A percentile compares a stretch with the other conserved stretches of the same genome.
Conservation (phyloP, 2,888 invertebrate genomes). For the Microplitis manilae region DNA sequence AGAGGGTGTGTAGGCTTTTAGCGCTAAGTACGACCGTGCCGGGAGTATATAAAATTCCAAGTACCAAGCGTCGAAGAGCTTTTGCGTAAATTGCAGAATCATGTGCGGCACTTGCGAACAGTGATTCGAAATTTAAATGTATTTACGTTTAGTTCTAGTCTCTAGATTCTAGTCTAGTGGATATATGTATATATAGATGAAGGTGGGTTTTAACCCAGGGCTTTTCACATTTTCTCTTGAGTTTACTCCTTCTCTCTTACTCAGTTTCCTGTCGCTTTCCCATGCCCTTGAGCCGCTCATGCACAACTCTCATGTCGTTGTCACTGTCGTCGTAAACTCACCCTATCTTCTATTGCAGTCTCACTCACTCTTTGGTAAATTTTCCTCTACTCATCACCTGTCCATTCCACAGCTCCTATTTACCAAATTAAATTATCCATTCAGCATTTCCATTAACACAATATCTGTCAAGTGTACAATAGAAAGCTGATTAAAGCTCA, state of each 20-base stretch:
- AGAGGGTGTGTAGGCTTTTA: not conserved
- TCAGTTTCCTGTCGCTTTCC: conserved; percentile 8
- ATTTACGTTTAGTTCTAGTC: conserved; percentile 49
- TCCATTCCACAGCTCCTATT: conserved; percentile 49
- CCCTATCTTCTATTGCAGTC: not conserved
- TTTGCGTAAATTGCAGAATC: conserved; percentile 45
- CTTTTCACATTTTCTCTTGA: not conserved
- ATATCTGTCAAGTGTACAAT: conserved; percentile 55
- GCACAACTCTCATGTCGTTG: conserved; percentile 33
- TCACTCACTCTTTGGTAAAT: not conserved
- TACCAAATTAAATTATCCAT: conserved; percentile 60
- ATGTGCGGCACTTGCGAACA: conserved; percentile 22
- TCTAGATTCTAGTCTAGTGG: not conserved
- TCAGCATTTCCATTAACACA: conserved; percentile 54
- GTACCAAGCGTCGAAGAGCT: conserved; percentile 14
- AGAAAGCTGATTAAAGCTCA: conserved; percentile 58
- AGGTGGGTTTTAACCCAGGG: not conserved
- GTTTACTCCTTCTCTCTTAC: not conserved
- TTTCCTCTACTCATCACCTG: conserved; percentile 24
- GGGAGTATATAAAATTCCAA: not conserved
- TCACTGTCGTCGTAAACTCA: conserved; percentile 1
- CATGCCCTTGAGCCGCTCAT: conserved; percentile 29
- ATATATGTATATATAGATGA: not conserved
- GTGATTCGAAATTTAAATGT: conserved; percentile 48
- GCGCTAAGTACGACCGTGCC: not conserved